These are phyloP conservation scores for Casuarius casuarius DNA, from an alignment of 2,113 vertebrate genomes.

Conservation along the genomic window DNA sequence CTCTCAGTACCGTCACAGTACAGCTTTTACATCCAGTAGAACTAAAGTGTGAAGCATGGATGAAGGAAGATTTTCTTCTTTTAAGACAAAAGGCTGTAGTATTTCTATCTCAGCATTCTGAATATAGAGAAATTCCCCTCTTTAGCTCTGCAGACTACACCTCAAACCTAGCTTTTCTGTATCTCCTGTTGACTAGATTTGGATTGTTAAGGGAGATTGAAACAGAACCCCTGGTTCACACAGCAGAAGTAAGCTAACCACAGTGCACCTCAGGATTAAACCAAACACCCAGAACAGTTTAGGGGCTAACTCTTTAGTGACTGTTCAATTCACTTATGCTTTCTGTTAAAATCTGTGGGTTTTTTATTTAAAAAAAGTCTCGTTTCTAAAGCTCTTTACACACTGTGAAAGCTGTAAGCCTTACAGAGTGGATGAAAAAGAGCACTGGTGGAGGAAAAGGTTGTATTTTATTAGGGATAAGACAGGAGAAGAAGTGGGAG, in stretches of 20 bases:
- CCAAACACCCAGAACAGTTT: background rate
- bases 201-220: background rate
- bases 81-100: background rate
- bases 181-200: background rate
- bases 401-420: background rate
- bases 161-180: background rate
- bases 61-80: background rate
- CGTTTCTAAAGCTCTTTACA: background rate
- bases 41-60: background rate
- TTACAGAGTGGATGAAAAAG: background rate
- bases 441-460: background rate
- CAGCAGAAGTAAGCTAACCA: background rate
- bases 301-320: background rate
- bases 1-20: background rate
- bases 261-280: background rate
- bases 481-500: background rate
- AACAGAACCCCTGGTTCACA: background rate
- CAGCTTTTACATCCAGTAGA: background rate
- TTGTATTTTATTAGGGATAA: background rate
- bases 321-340: background rate
- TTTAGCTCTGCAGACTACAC: background rate
- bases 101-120: background rate
- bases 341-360: background rate
- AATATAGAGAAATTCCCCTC: background rate
- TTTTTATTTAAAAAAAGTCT: background rate